phyloP scores from a whole-genome alignment of 2,888 invertebrate genomes.

The Caenorhabditis afra region DNA sequence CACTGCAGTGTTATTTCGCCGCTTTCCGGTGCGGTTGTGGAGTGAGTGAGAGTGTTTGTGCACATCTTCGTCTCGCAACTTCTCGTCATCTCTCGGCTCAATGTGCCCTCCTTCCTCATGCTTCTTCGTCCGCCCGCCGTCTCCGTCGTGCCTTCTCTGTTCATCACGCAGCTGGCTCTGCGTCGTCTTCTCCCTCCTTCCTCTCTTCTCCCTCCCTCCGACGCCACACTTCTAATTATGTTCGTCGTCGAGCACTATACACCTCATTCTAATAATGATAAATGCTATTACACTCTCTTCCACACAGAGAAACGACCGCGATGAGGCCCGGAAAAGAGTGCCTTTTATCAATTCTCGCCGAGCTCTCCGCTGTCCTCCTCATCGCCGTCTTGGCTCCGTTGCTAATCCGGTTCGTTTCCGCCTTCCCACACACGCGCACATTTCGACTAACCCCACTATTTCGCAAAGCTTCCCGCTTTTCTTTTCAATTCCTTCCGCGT shows the following conservation, averaged over 20 bases:
- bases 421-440: conserved; percentile 4
- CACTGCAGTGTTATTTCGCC: conserved; percentile 42
- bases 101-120: neutral
- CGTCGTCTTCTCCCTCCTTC: conserved; percentile 9
- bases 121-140: conserved; percentile 23
- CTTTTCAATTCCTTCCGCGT: neutral
- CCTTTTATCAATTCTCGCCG: conserved; percentile 42
- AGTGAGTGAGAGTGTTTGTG: conserved; percentile 36
- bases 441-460: too few relatives aligned
- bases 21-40: conserved; percentile 33
- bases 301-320: conserved; percentile 32
- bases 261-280: conserved; percentile 5
- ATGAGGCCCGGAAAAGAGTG: conserved; percentile 50
- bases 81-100: conserved; percentile 34
- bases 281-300: conserved; percentile 28
- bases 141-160: conserved; percentile 6
- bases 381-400: conserved; percentile 38
- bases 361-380: conserved; percentile 37
- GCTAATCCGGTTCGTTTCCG: conserved; percentile 52
- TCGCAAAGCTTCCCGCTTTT: neutral
- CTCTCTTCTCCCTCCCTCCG: conserved; percentile 17
- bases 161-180: conserved; percentile 6
- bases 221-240: conserved; percentile 39
- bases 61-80: conserved; percentile 46
- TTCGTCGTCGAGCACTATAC: conserved; percentile 18